Conservation (phyloP, 2,113 vertebrate genomes). For the Cyprinus carpio region DNA sequence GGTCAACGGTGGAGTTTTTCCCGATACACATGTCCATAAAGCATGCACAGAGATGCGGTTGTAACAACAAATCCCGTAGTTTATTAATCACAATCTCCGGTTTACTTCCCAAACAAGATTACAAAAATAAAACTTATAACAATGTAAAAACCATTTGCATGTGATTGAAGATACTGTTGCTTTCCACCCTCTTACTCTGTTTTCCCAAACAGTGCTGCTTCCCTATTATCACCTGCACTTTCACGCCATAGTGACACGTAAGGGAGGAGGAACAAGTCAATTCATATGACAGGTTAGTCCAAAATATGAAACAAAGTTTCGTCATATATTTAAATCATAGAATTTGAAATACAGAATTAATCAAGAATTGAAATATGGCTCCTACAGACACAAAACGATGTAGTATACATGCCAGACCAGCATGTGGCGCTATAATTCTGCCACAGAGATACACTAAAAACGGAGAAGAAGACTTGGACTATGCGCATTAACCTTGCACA, state of each 20-base stretch:
- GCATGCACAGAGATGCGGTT: background rate
- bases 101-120: background rate
- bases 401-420: too few relatives aligned
- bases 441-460: too few relatives aligned
- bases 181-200: background rate
- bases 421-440: too few relatives aligned
- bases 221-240: background rate
- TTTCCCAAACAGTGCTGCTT: background rate
- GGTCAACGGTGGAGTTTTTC: background rate
- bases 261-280: background rate
- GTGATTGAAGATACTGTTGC: background rate
- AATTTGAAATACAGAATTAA: too few relatives aligned
- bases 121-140: background rate
- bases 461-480: too few relatives aligned
- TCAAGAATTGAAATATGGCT: too few relatives aligned
- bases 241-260: background rate
- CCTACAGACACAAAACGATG: too few relatives aligned
- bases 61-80: background rate
- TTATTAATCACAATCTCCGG: background rate
- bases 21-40: background rate
- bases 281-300: background rate
- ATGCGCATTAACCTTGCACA: too few relatives aligned
- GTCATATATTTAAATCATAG: too few relatives aligned
- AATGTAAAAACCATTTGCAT: background rate
- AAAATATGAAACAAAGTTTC: background rate